Conservation (phyloP, 2,113 vertebrate species). For the Osmerus eperlanus region DNA sequence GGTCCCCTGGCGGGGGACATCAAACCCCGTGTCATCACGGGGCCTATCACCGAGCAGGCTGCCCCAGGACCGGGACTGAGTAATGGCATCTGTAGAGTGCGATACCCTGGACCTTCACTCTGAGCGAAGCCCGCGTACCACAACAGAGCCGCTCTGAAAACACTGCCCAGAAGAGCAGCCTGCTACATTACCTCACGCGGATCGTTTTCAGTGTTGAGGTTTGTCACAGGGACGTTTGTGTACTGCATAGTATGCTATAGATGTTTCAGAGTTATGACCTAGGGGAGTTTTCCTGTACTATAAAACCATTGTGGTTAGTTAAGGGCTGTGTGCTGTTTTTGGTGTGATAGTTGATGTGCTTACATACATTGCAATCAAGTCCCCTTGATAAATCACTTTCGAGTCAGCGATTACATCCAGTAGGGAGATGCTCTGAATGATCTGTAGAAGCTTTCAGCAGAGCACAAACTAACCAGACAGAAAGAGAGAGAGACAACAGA, state of each 20-base stretch:
- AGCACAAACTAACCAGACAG: too few species aligned
- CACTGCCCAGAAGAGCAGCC: constrained; percentile 46
- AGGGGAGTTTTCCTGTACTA: too few species aligned
- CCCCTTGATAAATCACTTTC: too few species aligned
- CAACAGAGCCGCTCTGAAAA: constrained; percentile 30
- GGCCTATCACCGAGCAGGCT: constrained; percentile 61
- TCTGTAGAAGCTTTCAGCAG: too few species aligned
- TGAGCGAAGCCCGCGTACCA: constrained; percentile 9
- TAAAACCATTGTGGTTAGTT: too few species aligned
- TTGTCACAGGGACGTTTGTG: constrained; percentile 21
- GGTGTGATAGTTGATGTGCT: too few species aligned
- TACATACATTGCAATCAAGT: too few species aligned
- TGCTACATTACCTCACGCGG: constrained; percentile 39
- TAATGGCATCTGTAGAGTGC: constrained; percentile 61
- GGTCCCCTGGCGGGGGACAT: constrained; percentile 43
- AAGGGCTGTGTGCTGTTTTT: too few species aligned
- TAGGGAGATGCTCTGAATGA: too few species aligned
- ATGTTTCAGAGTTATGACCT: too few species aligned
- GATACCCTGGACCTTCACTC: constrained; percentile 43
- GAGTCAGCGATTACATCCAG: too few species aligned
- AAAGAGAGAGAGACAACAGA: too few species aligned
- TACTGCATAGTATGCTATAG: neutral
- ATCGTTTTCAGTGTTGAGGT: constrained; percentile 30
- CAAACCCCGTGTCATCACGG: constrained; percentile 59
- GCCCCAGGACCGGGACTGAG: constrained; percentile 54